Evolutionary conservation across 2,113 vertebrate genomes (phyloP).

Genomic region (Castor canadensis): DNA sequence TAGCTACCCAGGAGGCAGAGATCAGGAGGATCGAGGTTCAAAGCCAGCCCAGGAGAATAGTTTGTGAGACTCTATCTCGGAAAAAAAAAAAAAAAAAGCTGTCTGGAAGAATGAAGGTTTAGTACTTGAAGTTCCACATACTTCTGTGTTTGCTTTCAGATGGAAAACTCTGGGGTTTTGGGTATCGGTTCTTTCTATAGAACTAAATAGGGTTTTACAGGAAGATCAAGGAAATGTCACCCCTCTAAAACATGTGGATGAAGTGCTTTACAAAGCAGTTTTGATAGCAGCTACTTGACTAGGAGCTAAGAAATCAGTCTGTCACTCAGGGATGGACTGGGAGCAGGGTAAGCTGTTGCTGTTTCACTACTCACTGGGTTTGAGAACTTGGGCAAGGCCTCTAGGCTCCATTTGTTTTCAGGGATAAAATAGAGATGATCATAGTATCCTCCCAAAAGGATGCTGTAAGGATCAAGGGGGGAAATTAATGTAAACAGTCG

Average conservation of each 20-base stretch:
- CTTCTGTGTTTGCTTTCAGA: conserved; percentile 32
- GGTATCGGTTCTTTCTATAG: not conserved
- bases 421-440: not conserved
- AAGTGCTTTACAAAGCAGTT: not conserved
- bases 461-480: not conserved
- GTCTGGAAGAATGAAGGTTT: not conserved
- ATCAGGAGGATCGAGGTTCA: no score
- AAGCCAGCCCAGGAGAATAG: not conserved
- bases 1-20: no score
- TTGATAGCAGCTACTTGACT: not conserved
- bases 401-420: not conserved
- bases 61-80: not conserved
- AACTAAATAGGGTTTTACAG: not conserved
- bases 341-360: fast-evolving
- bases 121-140: not conserved
- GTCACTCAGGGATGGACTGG: not conserved
- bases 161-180: conserved; percentile 16
- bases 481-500: not conserved
- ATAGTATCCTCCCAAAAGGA: not conserved
- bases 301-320: not conserved
- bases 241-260: not conserved
- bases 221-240: not conserved
- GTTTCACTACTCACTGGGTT: not conserved
- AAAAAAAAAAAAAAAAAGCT: not conserved
- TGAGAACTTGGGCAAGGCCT: not conserved